Conservation (phyloP, 2,888 invertebrate species). For the Toxonevra muliebris region DNA sequence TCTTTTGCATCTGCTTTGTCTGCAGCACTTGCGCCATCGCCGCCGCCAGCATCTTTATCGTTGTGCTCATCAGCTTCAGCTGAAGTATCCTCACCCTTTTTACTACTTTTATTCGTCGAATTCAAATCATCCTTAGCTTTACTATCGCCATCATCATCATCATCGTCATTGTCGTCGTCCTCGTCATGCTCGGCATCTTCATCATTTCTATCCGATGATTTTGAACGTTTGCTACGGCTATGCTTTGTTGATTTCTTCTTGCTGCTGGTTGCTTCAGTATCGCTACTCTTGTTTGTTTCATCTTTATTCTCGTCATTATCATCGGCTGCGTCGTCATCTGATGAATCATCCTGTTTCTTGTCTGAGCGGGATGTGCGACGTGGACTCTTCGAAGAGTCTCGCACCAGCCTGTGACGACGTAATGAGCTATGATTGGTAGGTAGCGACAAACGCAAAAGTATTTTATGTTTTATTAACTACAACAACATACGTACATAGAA, state of each 20-base stretch:
- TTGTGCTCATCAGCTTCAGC: constrained; percentile 44
- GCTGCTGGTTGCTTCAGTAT: constrained; percentile 31
- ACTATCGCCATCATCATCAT: constrained; percentile 40
- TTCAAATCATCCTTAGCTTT: constrained; percentile 44
- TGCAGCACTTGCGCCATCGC: constrained; percentile 62
- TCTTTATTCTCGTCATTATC: constrained; percentile 61
- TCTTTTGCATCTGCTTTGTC: constrained; percentile 53
- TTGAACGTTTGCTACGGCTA: constrained; percentile 40
- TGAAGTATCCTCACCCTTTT: constrained; percentile 48
- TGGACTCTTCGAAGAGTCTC: constrained; percentile 53
- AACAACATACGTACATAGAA: no score
- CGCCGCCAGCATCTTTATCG: constrained; percentile 62
- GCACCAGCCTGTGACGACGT: constrained; percentile 60
- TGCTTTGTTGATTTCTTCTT: constrained; percentile 40
- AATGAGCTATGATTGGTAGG: constrained; percentile 55
- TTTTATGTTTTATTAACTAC: constrained; percentile 9
- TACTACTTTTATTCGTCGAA: constrained; percentile 41
- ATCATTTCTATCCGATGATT: constrained; percentile 40
- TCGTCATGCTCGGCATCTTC: constrained; percentile 42
- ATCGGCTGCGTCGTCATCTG: constrained; percentile 60
- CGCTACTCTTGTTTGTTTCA: constrained; percentile 44
- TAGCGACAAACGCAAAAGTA: constrained; percentile 46
- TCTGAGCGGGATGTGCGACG: constrained; percentile 44
- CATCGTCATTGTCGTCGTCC: constrained; percentile 37
- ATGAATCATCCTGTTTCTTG: constrained; percentile 49